A percentile compares a stretch with the other conserved stretches of the same genome.
Conservation (phyloP, 2,113 vertebrate species). For the Oryzias javanicus region DNA sequence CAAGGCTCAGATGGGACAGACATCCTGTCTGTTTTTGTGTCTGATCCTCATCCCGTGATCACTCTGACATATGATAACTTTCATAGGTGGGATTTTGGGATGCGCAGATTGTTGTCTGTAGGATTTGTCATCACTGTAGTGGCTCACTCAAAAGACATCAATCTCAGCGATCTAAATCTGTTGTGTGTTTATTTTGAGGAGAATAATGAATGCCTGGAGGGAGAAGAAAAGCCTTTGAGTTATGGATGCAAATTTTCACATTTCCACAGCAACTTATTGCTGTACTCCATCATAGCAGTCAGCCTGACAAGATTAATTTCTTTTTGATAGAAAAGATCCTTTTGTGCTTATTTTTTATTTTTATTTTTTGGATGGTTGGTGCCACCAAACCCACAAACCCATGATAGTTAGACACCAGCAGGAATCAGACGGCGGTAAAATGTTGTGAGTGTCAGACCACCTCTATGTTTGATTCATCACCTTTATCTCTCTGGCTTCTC, state of each 20-base stretch:
- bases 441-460: slow-evolving; percentile 4
- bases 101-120: not conserved
- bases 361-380: slow-evolving; percentile 2
- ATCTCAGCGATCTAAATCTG: slow-evolving; percentile 21
- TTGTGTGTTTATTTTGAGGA: slow-evolving; percentile 25
- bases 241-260: slow-evolving; percentile 44
- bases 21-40: too few relatives aligned
- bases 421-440: slow-evolving; percentile 1
- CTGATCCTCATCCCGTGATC: not conserved
- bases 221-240: slow-evolving; percentile 33
- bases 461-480: slow-evolving; percentile 10
- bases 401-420: not conserved
- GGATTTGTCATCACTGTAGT: slow-evolving; percentile 28
- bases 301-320: slow-evolving; percentile 1
- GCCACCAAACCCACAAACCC: not conserved
- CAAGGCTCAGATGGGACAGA: too few relatives aligned
- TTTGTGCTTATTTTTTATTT: not conserved
- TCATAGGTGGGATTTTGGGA: slow-evolving; percentile 1
- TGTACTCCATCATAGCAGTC: slow-evolving; percentile 34
- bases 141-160: slow-evolving; percentile 38
- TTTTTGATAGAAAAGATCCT: slow-evolving; percentile 1
- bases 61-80: not conserved
- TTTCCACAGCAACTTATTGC: slow-evolving; percentile 32
- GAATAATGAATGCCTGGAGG: slow-evolving; percentile 33
- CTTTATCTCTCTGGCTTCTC: slow-evolving; percentile 5